A percentile compares a stretch with the other conserved stretches of the same genome.
These are phyloP conservation scores for Coboldia fuscipes DNA, from an alignment of 1,140 invertebrate genomes.

Conservation along the genomic window DNA sequence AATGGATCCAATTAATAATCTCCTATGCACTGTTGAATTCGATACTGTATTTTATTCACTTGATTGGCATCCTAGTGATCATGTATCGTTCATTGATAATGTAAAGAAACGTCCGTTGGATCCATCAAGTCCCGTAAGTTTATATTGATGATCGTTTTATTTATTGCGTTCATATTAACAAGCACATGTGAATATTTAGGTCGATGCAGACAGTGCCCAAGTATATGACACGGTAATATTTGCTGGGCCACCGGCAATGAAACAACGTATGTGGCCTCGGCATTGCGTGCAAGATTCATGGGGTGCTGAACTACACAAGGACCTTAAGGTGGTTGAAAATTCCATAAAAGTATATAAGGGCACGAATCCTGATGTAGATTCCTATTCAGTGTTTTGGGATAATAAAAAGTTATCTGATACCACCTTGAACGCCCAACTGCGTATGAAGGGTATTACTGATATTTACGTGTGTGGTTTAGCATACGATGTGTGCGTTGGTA, in stretches of 20 bases:
- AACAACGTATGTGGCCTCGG: conserved; percentile 78
- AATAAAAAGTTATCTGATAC: conserved; percentile 82
- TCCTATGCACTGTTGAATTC: conserved; percentile 69
- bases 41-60: conserved; percentile 86
- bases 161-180: neutral
- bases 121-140: conserved; percentile 36
- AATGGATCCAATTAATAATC: conserved; percentile 74
- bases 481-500: conserved; percentile 89
- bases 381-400: conserved; percentile 96
- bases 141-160: neutral
- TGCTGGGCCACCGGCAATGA: conserved; percentile 57
- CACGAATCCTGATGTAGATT: conserved; percentile 84
- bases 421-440: conserved; percentile 57
- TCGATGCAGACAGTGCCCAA: conserved; percentile 48
- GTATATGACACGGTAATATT: conserved; percentile 83
- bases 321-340: conserved; percentile 38
- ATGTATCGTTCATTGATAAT: conserved; percentile 93
- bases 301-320: conserved; percentile 83
- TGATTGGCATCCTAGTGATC: conserved; percentile 94
- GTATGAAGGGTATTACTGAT: conserved; percentile 62
- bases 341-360: conserved; percentile 17
- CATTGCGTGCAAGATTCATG: conserved; percentile 90
- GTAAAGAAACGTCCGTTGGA: conserved; percentile 45
- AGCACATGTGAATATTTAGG: conserved; percentile 12
- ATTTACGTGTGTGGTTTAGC: conserved; percentile 90